Conservation (phyloP, 2,113 vertebrate genomes). For the Misgurnus anguillicaudatus region DNA sequence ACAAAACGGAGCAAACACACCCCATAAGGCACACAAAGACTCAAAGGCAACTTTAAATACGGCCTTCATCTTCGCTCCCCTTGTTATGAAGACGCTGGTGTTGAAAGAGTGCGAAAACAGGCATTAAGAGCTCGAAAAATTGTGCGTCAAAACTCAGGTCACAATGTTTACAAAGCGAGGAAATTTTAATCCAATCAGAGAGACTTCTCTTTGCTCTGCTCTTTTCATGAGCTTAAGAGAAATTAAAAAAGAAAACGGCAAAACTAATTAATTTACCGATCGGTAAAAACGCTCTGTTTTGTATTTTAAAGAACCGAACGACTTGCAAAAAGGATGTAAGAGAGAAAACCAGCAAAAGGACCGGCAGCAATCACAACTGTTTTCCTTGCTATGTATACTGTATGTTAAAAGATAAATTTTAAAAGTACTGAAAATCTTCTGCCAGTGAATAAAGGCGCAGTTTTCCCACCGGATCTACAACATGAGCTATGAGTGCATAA, state of each 20-base stretch:
- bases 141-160: slow-evolving; percentile 73
- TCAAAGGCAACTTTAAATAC: slow-evolving; percentile 70
- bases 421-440: slow-evolving; percentile 8
- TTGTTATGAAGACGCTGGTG: slow-evolving; percentile 64
- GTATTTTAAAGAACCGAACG: slow-evolving; percentile 63
- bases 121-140: slow-evolving; percentile 64
- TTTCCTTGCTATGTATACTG: slow-evolving; percentile 56
- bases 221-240: slow-evolving; percentile 75
- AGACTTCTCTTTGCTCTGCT: slow-evolving; percentile 60
- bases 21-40: slow-evolving; percentile 69
- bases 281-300: slow-evolving; percentile 59
- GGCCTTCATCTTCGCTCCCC: slow-evolving; percentile 70
- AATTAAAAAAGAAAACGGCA: slow-evolving; percentile 66
- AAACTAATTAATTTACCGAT: slow-evolving; percentile 74
- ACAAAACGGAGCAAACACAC: slow-evolving; percentile 70
- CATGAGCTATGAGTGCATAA: neutral
- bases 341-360: slow-evolving; percentile 61
- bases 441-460: slow-evolving; percentile 46
- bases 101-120: slow-evolving; percentile 47
- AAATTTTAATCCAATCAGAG: slow-evolving; percentile 75
- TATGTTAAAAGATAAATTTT: slow-evolving; percentile 22
- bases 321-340: slow-evolving; percentile 60
- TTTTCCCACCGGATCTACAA: slow-evolving; percentile 2
- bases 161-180: slow-evolving; percentile 74
- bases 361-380: slow-evolving; percentile 54